A percentile compares a stretch with the other conserved stretches of the same genome.
Evolutionary conservation across 2,113 vertebrate species (phyloP).

Genomic region (Struthio camelus): DNA sequence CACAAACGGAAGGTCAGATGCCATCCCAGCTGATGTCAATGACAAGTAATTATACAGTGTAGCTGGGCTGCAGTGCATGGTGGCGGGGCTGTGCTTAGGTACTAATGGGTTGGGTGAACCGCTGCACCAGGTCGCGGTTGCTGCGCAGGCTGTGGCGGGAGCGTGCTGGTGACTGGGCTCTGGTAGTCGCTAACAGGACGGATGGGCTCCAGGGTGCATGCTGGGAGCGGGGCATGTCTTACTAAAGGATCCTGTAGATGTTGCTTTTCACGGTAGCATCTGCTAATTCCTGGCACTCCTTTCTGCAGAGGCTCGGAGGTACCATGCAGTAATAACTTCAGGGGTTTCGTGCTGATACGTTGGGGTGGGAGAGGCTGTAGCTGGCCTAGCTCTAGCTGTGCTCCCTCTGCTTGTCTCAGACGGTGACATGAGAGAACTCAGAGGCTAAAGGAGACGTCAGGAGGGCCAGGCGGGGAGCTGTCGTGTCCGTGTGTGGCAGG

Average conservation of each 20-base stretch:
- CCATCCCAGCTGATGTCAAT: conserved; percentile 84
- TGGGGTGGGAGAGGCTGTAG: too few species aligned
- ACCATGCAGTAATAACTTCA: rapidly evolving
- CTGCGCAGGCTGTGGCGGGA: neutral
- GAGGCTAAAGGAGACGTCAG: too few species aligned
- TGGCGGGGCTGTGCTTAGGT: conserved; percentile 83
- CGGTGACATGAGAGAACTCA: too few species aligned
- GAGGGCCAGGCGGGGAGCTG: too few species aligned
- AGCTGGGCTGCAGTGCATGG: conserved; percentile 80
- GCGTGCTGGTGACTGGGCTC: neutral
- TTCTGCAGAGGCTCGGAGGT: rapidly evolving
- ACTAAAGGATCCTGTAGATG: rapidly evolving
- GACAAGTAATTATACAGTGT: conserved; percentile 90
- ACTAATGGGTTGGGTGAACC: conserved; percentile 59
- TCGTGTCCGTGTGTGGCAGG: too few species aligned
- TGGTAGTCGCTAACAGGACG: conserved; percentile 26
- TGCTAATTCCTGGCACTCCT: neutral
- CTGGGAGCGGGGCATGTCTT: neutral
- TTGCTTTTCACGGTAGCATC: neutral
- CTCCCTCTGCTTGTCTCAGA: too few species aligned
- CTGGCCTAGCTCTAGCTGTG: too few species aligned
- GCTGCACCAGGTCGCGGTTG: neutral
- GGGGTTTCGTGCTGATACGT: neutral
- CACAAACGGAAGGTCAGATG: conserved; percentile 83
- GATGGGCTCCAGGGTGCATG: conserved; percentile 49